Evolutionary conservation across 2,113 vertebrate species (phyloP).

Genomic region (Nesogale talazaci): DNA sequence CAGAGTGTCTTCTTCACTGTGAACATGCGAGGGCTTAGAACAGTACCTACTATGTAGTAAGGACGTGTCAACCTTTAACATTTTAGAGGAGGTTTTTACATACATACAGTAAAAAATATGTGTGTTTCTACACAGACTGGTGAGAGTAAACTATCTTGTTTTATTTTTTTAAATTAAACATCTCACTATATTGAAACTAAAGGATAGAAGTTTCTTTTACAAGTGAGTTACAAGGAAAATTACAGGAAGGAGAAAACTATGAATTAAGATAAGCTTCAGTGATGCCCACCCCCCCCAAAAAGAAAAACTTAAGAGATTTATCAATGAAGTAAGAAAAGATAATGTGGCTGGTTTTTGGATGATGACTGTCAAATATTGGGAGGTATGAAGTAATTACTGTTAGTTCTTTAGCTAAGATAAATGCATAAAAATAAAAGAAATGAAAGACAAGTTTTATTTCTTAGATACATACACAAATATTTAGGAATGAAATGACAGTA

Average conservation of each 20-base stretch:
- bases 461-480: conserved; percentile 38
- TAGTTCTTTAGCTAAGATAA: conserved; percentile 30
- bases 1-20: too few relatives aligned
- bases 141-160: conserved; percentile 10
- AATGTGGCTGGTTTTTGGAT: neutral
- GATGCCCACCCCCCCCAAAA: too few relatives aligned
- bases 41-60: too few relatives aligned
- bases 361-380: neutral
- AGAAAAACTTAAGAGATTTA: neutral
- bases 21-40: too few relatives aligned
- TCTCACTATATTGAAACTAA: conserved; percentile 13
- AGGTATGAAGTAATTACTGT: neutral
- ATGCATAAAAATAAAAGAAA: neutral
- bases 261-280: conserved; percentile 10
- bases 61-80: too few relatives aligned
- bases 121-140: neutral
- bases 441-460: neutral
- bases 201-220: conserved; percentile 31
- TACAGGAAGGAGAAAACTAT: neutral
- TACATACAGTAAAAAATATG: neutral
- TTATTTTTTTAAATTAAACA: neutral
- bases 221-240: conserved; percentile 31
- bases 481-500: conserved; percentile 14
- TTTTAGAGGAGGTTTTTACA: neutral
- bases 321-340: conserved; percentile 3